A percentile compares a stretch with the other conserved stretches of the same genome.
Evolutionary conservation across 1,140 invertebrate genomes (phyloP).

Genomic region (Drosophila varians): DNA sequence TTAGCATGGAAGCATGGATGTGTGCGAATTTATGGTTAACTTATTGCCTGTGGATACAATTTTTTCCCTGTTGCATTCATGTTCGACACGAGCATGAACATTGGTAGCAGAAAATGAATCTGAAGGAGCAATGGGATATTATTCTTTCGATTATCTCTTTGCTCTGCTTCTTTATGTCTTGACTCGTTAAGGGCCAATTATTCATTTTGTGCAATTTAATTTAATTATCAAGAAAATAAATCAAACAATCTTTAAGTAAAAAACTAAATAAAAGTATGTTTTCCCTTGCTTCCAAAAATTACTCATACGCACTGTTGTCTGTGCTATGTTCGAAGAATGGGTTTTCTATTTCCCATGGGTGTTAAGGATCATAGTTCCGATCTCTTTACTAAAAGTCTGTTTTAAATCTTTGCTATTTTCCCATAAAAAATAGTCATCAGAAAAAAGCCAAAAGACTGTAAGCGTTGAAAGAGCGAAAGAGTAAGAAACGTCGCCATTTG

Average conservation of each 20-base stretch:
- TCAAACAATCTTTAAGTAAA: neutral
- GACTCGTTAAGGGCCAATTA: conserved; percentile 4
- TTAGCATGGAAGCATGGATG: conserved; percentile 14
- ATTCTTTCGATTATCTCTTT: neutral
- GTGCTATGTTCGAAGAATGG: too few species aligned
- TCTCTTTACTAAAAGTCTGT: neutral
- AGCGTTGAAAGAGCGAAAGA: conserved; percentile 7
- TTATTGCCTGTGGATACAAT: conserved; percentile 32
- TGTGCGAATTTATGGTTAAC: conserved; percentile 53
- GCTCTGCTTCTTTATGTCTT: neutral
- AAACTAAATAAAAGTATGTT: neutral
- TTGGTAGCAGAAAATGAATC: neutral
- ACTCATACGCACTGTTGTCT: neutral
- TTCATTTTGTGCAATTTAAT: neutral
- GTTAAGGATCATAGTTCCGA: neutral
- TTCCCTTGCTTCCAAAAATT: neutral
- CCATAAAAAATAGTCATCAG: neutral
- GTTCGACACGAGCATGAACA: conserved; percentile 4
- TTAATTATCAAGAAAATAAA: neutral
- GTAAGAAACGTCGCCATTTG: conserved; percentile 25
- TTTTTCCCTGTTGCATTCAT: conserved; percentile 34
- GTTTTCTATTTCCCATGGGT: neutral
- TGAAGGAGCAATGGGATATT: conserved; percentile 17
- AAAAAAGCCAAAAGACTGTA: conserved; percentile 3
- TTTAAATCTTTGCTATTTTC: conserved; percentile 8